Base-by-base conservation (phyloP, 1,140 invertebrate species). In the Daktulosphaira vitifoliae region DNA sequence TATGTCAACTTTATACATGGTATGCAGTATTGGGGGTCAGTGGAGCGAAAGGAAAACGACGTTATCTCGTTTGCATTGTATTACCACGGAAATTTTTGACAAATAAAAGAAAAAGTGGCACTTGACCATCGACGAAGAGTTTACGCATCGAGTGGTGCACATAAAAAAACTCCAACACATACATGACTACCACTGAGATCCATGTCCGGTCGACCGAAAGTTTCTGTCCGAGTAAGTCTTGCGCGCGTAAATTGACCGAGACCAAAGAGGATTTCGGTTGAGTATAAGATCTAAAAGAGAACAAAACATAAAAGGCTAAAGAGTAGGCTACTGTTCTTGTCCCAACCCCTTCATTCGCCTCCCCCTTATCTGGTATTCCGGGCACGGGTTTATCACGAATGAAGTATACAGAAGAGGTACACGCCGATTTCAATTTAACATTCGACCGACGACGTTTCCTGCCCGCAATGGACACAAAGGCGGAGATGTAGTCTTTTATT, bases 391-490 rank as follows among this genome's bases (percentile, higher is more conserved):
- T 62, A 62, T 62, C 56, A 39, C 38, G 2, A 20, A 48, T 20
- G 25, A 46, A 62, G 29, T 33, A 33, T 11, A 33, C 11, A 33
- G 29, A 33, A 33, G 29, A 33, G 25, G 56, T 48, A 48, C 16
- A 48, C 44, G 56, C 44, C 56, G 56, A 62, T 62, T 62, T 62
- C 56, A 62, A 46, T 62, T 62, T 62, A 62, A 62, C 56, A 62
- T 62, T 62, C 56, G 56, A 62, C 56, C 56, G 56, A 62, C 56
- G 56, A 62, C 56, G 56, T 62, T 62, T 62, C 56, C 56, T 62
- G 29, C 29, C 39, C 39, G n/a, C 9, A 39, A 25, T 48, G 56
- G 56, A 62, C 56, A 62, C 42, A 62, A 62, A 62, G 42, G 54
- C 54, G 54, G 23, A 1, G 5, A 5, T 20, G 53, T 5, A 13